Base-by-base conservation (phyloP, 2,113 vertebrate genomes). In the Setophaga petechia region DNA sequence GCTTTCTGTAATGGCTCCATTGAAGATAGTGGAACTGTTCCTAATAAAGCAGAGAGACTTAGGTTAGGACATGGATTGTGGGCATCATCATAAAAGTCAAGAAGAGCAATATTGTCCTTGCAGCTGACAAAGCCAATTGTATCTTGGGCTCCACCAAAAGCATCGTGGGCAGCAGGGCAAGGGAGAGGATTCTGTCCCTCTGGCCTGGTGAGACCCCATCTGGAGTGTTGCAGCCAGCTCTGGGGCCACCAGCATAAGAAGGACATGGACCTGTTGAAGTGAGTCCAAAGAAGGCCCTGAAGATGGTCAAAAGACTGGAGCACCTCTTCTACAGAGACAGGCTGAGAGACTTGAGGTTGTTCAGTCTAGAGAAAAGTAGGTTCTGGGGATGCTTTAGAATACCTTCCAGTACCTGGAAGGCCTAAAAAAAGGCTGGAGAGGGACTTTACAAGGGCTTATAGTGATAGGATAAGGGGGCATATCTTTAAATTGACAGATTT, bases 151-250 rank as follows among this genome's bases (percentile, higher is more conserved):
- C 30, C 41, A 69, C 27, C 27, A 27, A 77, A 55, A 43, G 10
- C 43, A 43, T 5, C 0, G 3, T 57, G 47, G 41, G 12, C 31
- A 69, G 35, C 41, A 77, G 41, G 17, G 10, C 0, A 0, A 57
- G 25, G 15, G 57, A 57, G 31, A 4, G 18, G 21, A 71, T 71
- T 84, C 57, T 63, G 41, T 27, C 27, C 30, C 55, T 62, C 30
- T 83, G 30, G 24, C 41, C 35, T 76, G 27, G 6, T 57, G 33
- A 62, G 49, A 71, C 7, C 15, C 25, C 41, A 43, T 15, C 31
- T 43, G 18, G 5, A 49, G 31, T 43, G 18, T 31, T 77, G 25
- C 63, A 63, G 33, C 43, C 49, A 27, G 14, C 30, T 35, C 55
- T 62, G 55, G 17, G 25, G 4, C 12, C 30, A 47, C 21, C 63